phyloP scores from a whole-genome alignment of 2,113 vertebrate species.

The Chaetops frenatus region DNA sequence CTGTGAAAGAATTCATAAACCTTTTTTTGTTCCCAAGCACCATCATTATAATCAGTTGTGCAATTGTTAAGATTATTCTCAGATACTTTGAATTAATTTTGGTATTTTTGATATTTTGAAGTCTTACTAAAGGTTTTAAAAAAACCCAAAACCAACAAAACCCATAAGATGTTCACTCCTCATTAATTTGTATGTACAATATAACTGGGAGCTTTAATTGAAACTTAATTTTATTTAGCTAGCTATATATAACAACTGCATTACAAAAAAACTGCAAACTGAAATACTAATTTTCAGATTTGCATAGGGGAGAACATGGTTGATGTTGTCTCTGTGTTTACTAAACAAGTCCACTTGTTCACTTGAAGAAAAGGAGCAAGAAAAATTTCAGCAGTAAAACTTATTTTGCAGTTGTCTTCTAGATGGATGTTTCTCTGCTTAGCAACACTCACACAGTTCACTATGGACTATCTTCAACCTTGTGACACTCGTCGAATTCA shows the following conservation, averaged over 20 bases:
- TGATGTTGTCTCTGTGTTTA: neutral
- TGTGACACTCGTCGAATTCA: neutral
- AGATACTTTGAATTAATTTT: neutral
- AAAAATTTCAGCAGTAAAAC: neutral
- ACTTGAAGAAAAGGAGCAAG: neutral
- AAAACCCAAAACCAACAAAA: neutral
- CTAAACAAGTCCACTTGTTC: neutral
- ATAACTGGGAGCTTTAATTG: neutral
- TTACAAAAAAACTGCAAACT: rapidly evolving
- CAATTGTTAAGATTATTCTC: neutral
- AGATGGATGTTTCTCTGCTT: neutral
- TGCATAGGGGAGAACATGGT: neutral
- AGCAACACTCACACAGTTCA: neutral
- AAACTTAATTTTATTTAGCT: neutral
- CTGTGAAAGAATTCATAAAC: neutral
- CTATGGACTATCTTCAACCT: neutral
- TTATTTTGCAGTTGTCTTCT: neutral
- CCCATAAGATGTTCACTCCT: neutral
- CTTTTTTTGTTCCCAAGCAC: neutral
- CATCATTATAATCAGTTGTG: neutral
- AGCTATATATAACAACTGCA: neutral
- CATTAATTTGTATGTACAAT: neutral
- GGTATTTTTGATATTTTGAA: neutral
- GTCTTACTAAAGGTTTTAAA: neutral
- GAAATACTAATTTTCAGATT: neutral